Conservation (phyloP, 2,888 invertebrate species). For the Drosophila yooni region DNA sequence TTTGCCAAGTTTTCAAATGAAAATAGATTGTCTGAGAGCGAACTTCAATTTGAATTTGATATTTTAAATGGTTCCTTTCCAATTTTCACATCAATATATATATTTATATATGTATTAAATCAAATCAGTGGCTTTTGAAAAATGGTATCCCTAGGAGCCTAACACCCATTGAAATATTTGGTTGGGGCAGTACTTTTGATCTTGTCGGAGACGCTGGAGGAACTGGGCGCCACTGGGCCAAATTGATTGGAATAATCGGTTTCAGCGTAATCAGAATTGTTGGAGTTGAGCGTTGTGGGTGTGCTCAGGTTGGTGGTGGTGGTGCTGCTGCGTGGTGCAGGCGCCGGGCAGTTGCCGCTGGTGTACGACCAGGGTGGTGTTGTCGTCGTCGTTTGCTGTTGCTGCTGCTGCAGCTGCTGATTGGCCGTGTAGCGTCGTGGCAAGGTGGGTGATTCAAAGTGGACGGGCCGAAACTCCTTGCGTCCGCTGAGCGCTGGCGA, state of each 20-base stretch:
- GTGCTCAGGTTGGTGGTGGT: conserved; percentile 68
- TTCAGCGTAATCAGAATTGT: conserved; percentile 68
- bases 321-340: conserved; percentile 63
- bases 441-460: conserved; percentile 89
- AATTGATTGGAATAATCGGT: conserved; percentile 67
- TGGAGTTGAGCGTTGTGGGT: conserved; percentile 60
- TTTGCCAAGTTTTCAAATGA: not conserved
- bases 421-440: conserved; percentile 85
- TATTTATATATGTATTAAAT: not conserved
- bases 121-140: conserved; percentile 6
- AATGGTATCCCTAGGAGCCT: not conserved
- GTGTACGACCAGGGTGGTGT: conserved; percentile 69
- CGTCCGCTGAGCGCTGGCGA: conserved; percentile 89
- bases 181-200: conserved; percentile 81
- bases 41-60: not conserved
- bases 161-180: not conserved
- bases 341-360: conserved; percentile 44
- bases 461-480: conserved; percentile 92
- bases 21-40: fast-evolving
- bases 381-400: conserved; percentile 42
- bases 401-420: conserved; percentile 46
- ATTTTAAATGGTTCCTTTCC: not conserved
- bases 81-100: too few species aligned
- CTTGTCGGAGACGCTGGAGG: conserved; percentile 83
- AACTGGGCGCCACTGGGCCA: conserved; percentile 67